Base-by-base conservation (phyloP, 37 sponge, comb jelly and placozoan species). In the Chondrosia reniformis region DNA sequence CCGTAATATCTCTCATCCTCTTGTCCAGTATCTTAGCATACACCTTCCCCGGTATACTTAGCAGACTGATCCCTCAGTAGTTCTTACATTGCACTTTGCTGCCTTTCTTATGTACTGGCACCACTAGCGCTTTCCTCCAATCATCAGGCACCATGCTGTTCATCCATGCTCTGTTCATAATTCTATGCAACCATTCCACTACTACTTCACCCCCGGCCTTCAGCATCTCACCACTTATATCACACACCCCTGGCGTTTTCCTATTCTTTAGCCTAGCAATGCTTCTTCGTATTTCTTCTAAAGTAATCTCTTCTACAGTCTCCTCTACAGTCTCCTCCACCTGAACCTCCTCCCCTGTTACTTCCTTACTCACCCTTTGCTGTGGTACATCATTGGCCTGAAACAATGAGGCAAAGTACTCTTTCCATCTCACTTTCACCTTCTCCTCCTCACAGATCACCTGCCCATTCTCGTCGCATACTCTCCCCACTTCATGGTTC, bases 21-120 rank as follows among this genome's bases (percentile, higher is more conserved):
- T 36, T 37, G 30, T 63, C 66, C 44, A 63, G 63, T 37, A 66
- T 28, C 4, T 40, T 36, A 39, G 67, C 67, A 66, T 37, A 66
- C 38, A 66, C 67, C 38, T 66, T 66, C 9, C 67, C 17, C 9
- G 67, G 67, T 36, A 66, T 66, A 39, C 67, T 66, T 9, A 66
- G 36, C 39, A 66, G 67, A 39, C 39, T 40, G 36, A 66, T 66
- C 21, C 67, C 67, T 19, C 67, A 37, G 67, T 66, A 66, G 67
- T 66, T 66, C 39, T 66, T 40, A 31, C 67, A 66, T 40, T 66
- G 39, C 32, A 28, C 32, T 66, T 40, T 36, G 40, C 67, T 66
- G 33, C 67, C 67, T 19, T 66, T 66, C 38, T 66, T 66, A 39
- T 66, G 67, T 5, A 66, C 39, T 8, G 67, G 67, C 39, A 66